Conservation (phyloP, 2,113 vertebrate species). For the Varanus komodoensis region DNA sequence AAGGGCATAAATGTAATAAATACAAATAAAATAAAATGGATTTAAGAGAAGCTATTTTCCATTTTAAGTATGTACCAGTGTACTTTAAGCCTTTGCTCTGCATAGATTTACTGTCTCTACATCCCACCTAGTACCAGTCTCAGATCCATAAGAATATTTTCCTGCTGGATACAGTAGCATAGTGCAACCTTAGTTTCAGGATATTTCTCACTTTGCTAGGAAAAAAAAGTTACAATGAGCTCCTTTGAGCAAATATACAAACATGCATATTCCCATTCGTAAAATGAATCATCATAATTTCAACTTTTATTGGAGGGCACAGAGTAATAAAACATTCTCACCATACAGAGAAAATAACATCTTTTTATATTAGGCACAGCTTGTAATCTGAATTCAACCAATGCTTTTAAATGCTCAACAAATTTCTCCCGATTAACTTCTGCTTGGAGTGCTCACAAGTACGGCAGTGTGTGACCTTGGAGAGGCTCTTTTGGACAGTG, state of each 20-base stretch:
- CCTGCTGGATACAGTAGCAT: constrained; percentile 42
- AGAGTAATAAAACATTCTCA: constrained; percentile 25
- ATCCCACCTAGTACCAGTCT: background rate
- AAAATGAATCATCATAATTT: constrained; percentile 47
- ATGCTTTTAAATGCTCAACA: background rate
- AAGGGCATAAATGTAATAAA: too few relatives aligned
- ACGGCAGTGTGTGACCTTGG: background rate
- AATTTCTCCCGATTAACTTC: background rate
- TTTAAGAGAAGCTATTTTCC: constrained; percentile 24
- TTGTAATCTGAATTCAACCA: constrained; percentile 9
- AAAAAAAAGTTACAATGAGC: constrained; percentile 36
- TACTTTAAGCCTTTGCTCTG: constrained; percentile 1
- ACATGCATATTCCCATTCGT: constrained; percentile 1
- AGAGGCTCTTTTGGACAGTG: background rate
- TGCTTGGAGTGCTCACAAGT: constrained; percentile 28
- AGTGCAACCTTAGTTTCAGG: constrained; percentile 53
- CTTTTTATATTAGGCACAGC: background rate
- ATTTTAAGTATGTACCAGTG: constrained; percentile 27
- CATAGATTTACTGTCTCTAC: constrained; percentile 27
- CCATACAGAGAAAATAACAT: constrained; percentile 12
- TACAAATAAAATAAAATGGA: background rate
- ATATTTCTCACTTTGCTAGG: constrained; percentile 39
- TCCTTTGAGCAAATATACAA: constrained; percentile 42
- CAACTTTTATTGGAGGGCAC: constrained; percentile 41
- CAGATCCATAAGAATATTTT: constrained; percentile 56